These are phyloP conservation scores for Drosophila athabasca DNA, from an alignment of 1,140 invertebrate species.

Conservation along the genomic window DNA sequence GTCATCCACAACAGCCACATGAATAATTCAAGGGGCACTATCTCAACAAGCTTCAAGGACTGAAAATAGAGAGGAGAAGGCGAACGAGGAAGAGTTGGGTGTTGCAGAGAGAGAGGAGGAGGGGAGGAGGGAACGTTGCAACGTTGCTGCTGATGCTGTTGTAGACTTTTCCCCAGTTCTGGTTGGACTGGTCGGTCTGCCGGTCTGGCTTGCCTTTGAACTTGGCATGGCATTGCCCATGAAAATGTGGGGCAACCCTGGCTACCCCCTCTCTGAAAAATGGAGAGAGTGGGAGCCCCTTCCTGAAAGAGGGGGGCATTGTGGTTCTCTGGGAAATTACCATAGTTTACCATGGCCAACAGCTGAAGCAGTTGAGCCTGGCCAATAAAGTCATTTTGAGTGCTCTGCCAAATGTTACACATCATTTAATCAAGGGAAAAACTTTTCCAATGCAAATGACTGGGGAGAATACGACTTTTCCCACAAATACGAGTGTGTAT, in stretches of 20 bases:
- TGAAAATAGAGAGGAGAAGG: slow-evolving; percentile 5
- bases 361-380: slow-evolving; percentile 14
- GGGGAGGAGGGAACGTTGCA: slow-evolving; percentile 7
- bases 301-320: background rate
- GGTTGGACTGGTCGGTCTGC: slow-evolving; percentile 27
- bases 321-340: slow-evolving; percentile 7
- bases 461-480: background rate
- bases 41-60: slow-evolving; percentile 37
- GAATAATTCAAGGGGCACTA: slow-evolving; percentile 50
- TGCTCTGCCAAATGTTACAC: slow-evolving; percentile 17
- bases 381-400: slow-evolving; percentile 25
- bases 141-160: slow-evolving; percentile 16
- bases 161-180: no score
- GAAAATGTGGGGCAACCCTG: slow-evolving; percentile 36
- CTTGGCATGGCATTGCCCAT: slow-evolving; percentile 35
- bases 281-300: background rate
- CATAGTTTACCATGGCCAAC: slow-evolving; percentile 21
- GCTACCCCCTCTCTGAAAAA: background rate
- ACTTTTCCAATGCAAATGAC: background rate
- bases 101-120: background rate
- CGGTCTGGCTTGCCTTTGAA: slow-evolving; percentile 36
- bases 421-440: background rate
- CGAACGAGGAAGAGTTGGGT: background rate
- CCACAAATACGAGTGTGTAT: background rate
- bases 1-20: slow-evolving; percentile 48